Evolutionary conservation across 2,888 invertebrate species (phyloP), one percentile per base, ranked within the genome.

Genomic region (Entomobrya multifasciata): DNA sequence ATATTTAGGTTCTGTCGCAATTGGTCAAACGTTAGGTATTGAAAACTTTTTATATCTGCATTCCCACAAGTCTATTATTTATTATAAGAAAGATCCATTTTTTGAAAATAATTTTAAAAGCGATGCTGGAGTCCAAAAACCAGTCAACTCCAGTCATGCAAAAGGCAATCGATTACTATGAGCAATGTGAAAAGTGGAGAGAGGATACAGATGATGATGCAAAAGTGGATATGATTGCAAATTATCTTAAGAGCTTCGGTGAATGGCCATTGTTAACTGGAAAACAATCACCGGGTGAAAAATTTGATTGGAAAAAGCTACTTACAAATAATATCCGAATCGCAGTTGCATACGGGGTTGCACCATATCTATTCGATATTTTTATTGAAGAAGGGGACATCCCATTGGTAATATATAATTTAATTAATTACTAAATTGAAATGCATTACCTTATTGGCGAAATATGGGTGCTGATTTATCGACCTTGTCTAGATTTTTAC

Each of bases 101-200:
- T 57, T 57, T 5, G 2, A 6, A 20, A 8, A 20, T 5, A 8
- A 57, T 10, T 57, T 57, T 20, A 11, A 52, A 74, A 86, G 80
- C 74, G 0, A 72, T 86, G n/a, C 41, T 86, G 11, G 86, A 86
- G n/a, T 22, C 76, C 8, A 55, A 81, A 15, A 67, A 76, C 20
- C 30, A 25, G 0, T 17, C 74, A 0, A 27, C 41, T 11, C 55
- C 36, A n/a, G 22, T 57, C 22, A 65, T 86, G 86, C 55, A 76
- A 55, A 76, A 44, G 22, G 86, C 81, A 1, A n/a, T n/a, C 1
- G 55, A 20, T 3, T 82, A 87, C 20, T 78, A 82, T 25, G 49
- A 70, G 3, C 87, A 87, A 65, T 87, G 82, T 52, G 87, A 87
- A n/a, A 78, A 87, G 13, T 87, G 87, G 87, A 82, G 30, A 20